Conservation (phyloP, 2,888 invertebrate species). For the Crioceris asparagi region DNA sequence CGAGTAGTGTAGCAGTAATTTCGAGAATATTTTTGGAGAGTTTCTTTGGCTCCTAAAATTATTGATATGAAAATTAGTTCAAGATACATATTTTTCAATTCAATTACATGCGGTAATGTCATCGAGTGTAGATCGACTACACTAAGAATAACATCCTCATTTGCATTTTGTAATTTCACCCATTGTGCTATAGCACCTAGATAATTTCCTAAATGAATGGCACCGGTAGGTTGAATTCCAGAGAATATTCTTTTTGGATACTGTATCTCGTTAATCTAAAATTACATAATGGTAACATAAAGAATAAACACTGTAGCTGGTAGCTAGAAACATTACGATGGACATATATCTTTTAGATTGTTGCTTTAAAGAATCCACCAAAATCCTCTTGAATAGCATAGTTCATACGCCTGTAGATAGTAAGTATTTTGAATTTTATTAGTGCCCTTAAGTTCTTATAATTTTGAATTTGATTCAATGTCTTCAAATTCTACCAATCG, state of each 20-base stretch:
- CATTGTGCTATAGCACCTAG: slow-evolving; percentile 86
- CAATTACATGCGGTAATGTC: slow-evolving; percentile 63
- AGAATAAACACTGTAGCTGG: too few relatives aligned
- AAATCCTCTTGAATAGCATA: too few relatives aligned
- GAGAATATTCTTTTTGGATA: slow-evolving; percentile 56
- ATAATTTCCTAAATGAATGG: slow-evolving; percentile 93
- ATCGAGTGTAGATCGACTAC: slow-evolving; percentile 91
- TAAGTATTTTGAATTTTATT: too few relatives aligned
- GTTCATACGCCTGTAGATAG: too few relatives aligned
- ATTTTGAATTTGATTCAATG: too few relatives aligned
- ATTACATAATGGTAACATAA: too few relatives aligned
- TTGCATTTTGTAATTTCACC: slow-evolving; percentile 65
- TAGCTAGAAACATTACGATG: too few relatives aligned
- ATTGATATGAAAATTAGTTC: not conserved
- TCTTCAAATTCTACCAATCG: too few relatives aligned
- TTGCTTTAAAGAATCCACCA: too few relatives aligned
- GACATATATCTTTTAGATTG: too few relatives aligned
- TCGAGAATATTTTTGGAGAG: slow-evolving; percentile 59
- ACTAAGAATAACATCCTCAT: slow-evolving; percentile 63
- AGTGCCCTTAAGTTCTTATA: too few relatives aligned
- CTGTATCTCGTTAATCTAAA: slow-evolving; percentile 10
- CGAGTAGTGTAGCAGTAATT: slow-evolving; percentile 75
- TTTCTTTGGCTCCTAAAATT: slow-evolving; percentile 46
- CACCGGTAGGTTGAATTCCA: slow-evolving; percentile 94
- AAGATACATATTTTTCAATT: not conserved